Percentiles rank a stretch among this genome's conserved stretches.
These are phyloP conservation scores for Plumapathes pennacea DNA, from an alignment of 92 coral and sea anemone genomes.

Conservation along the genomic window DNA sequence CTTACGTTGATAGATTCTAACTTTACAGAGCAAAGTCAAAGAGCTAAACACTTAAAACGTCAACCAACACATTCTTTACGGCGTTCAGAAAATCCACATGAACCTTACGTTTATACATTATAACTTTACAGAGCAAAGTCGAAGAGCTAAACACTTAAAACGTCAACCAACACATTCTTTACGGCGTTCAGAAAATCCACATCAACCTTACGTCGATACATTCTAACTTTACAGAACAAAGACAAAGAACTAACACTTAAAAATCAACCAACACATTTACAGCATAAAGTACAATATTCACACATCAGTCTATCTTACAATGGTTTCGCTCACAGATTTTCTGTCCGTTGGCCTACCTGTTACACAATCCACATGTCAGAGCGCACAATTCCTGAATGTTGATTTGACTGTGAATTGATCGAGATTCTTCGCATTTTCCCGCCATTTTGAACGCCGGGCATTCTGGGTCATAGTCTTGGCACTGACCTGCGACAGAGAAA, in stretches of 20 bases:
- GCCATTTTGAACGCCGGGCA: slow-evolving; percentile 43
- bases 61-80: not conserved
- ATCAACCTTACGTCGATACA: not conserved
- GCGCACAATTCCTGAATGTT: slow-evolving; percentile 53
- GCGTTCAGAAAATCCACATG: too few relatives aligned
- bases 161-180: too few relatives aligned
- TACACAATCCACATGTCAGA: slow-evolving; percentile 67
- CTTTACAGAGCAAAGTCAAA: not conserved
- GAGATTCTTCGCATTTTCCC: slow-evolving; percentile 51
- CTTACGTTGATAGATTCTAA: not conserved
- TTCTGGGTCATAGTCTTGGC: slow-evolving; percentile 66
- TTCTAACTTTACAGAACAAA: not conserved
- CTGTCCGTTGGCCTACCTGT: slow-evolving; percentile 29
- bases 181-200: not conserved
- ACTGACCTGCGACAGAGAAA: slow-evolving; percentile 43
- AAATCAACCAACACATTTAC: not conserved
- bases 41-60: not conserved
- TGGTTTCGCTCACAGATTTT: too few relatives aligned
- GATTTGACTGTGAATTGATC: slow-evolving; percentile 9
- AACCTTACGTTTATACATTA: too few relatives aligned
- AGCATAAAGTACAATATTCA: too few relatives aligned
- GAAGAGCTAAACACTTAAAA: too few relatives aligned
- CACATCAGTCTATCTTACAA: too few relatives aligned
- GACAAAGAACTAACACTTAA: not conserved
- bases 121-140: too few relatives aligned